phyloP scores from a whole-genome alignment of 2,797 vertebrate species.

The Propithecus perrieri region DNA sequence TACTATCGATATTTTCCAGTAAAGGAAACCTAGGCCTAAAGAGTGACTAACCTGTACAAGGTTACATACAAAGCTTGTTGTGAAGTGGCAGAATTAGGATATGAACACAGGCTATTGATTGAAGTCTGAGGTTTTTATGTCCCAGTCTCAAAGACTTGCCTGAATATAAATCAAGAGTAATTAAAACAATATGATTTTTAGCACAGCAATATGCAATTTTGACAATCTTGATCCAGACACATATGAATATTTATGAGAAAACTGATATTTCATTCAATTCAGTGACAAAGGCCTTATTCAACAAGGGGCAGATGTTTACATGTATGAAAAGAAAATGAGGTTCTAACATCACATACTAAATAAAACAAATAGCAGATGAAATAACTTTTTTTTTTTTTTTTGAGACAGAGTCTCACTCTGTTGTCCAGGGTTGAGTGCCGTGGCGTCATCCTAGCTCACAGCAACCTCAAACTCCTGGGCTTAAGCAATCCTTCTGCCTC shows the following conservation, averaged over 20 bases:
- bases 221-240: not conserved
- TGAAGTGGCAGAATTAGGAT: not conserved
- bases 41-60: not conserved
- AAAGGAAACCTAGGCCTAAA: not conserved
- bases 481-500: too few species aligned
- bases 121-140: not conserved
- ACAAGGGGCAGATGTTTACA: not conserved
- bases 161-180: not conserved
- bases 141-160: not conserved
- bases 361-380: not conserved
- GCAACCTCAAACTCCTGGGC: too few species aligned
- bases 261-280: not conserved
- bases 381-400: not conserved
- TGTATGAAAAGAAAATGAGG: not conserved
- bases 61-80: not conserved
- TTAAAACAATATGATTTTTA: not conserved
- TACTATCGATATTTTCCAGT: not conserved
- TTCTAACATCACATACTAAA: not conserved
- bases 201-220: not conserved
- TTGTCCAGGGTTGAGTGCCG: too few species aligned
- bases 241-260: not conserved
- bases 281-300: not conserved
- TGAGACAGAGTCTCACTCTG: too few species aligned
- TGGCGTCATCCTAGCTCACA: too few species aligned
- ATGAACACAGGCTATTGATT: not conserved